phyloP scores from a whole-genome alignment of 2,797 vertebrate species.

The Sebastes iracundus region DNA sequence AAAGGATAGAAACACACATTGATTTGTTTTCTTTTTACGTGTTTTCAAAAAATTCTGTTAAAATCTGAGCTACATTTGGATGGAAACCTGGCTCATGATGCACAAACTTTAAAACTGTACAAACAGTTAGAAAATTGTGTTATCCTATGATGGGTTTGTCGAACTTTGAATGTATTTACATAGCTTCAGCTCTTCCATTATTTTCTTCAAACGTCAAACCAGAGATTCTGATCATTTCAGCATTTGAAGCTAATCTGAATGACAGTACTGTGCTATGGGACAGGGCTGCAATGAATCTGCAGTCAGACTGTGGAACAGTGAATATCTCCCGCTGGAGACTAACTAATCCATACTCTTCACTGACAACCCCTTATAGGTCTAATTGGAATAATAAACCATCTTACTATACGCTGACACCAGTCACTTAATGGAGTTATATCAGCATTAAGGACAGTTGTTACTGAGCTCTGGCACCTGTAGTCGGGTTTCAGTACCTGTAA shows the following conservation, averaged over 20 bases:
- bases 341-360: slow-evolving; percentile 42
- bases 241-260: not conserved
- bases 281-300: slow-evolving; percentile 3
- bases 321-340: slow-evolving; percentile 29
- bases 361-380: slow-evolving; percentile 40
- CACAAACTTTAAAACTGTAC: not conserved
- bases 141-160: no score
- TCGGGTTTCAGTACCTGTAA: not conserved
- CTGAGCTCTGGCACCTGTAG: slow-evolving; percentile 20
- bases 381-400: slow-evolving; percentile 62
- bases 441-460: slow-evolving; percentile 30
- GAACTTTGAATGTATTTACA: not conserved
- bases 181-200: not conserved
- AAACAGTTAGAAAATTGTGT: not conserved
- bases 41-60: not conserved
- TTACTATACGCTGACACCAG: slow-evolving; percentile 33
- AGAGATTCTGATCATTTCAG: not conserved
- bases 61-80: not conserved
- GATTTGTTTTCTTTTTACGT: not conserved
- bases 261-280: not conserved
- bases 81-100: not conserved
- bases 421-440: slow-evolving; percentile 52
- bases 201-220: not conserved
- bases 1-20: not conserved
- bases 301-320: slow-evolving; percentile 21